Evolutionary conservation across 2,888 invertebrate genomes (phyloP), one percentile per base, ranked within the genome.

Genomic region (Xiphydria camelus): DNA sequence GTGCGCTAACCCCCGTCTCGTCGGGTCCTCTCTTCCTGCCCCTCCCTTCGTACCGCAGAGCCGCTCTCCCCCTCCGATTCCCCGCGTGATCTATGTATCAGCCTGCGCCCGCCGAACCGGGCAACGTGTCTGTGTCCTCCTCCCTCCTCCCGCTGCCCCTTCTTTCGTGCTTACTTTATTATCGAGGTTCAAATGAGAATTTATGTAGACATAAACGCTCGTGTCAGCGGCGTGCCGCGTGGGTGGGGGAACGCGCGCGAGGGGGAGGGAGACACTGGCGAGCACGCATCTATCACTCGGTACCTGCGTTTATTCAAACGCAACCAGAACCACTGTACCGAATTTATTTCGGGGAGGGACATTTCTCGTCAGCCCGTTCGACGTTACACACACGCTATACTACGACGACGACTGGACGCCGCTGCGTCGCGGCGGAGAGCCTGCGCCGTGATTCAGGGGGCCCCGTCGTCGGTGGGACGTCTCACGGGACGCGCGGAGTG

Each of bases 131-230:
- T 54, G 59, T 62, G 56, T 59, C 59, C 54, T 53, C n/a, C 3
- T 21, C 32, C 41, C 32, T 20, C 22, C 38, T 38, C 37, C n/a
- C n/a, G 7, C 22, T 40, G 41, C n/a, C n/a, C n/a, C n/a, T n/a
- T n/a, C n/a, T n/a, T n/a, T n/a, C 51, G 43, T 61, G 63, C 64
- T 70, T 64, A 66, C 69, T 70, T 70, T 70, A 70, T 71, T 70
- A 70, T 70, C 68, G 62, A 49, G 53, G 47, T 64, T 69, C 64
- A 70, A 71, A 71, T 70, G 69, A 70, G 66, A 70, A 70, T 71
- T 71, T 70, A 72, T 70, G 68, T 61, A 61, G 66, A 68, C 70
- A 63, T 68, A 69, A 70, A 68, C 66, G 70, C 60, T 63, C 67
- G 64, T 67, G 70, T 69, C 70, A 68, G 68, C 59, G 56, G 55